Conservation (phyloP, 2,888 invertebrate genomes). For the Tanytarsus gracilentus region DNA sequence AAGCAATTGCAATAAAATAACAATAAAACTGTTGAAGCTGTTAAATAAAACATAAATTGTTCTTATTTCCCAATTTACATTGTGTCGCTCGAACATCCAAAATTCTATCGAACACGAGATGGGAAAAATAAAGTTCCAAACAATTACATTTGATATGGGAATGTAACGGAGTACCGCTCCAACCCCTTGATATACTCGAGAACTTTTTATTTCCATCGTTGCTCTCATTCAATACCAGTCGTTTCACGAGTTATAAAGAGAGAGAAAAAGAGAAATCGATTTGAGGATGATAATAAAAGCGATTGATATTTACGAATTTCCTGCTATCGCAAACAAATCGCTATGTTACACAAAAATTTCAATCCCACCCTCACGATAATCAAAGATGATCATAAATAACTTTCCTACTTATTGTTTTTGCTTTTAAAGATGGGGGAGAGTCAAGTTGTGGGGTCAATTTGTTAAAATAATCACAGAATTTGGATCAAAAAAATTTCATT, state of each 20-base stretch:
- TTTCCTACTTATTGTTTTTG: slow-evolving; percentile 21
- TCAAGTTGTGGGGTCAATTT: no score
- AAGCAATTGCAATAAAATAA: slow-evolving; percentile 3
- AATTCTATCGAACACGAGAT: not conserved
- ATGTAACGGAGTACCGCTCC: not conserved
- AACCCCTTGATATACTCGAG: not conserved
- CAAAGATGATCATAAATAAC: slow-evolving; percentile 29
- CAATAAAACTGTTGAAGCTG: slow-evolving; percentile 15
- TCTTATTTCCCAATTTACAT: slow-evolving; percentile 10
- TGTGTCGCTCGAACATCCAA: slow-evolving; percentile 2
- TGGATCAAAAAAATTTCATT: no score
- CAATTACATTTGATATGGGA: slow-evolving; percentile 1
- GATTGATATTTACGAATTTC: slow-evolving; percentile 28
- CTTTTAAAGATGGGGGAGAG: not conserved
- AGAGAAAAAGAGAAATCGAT: slow-evolving; percentile 20
- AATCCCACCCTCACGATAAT: slow-evolving; percentile 2
- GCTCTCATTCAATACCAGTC: not conserved
- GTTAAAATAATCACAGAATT: no score
- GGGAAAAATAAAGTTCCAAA: not conserved
- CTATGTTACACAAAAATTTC: slow-evolving; percentile 1
- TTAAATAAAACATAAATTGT: slow-evolving; percentile 22
- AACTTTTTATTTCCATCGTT: slow-evolving; percentile 2
- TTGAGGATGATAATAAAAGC: slow-evolving; percentile 24
- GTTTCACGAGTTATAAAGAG: not conserved
- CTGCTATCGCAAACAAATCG: slow-evolving; percentile 18